Percentiles rank a stretch among this genome's conserved stretches.
Evolutionary conservation across 2,113 vertebrate genomes (phyloP).

Genomic region (Bagarius yarrelli): DNA sequence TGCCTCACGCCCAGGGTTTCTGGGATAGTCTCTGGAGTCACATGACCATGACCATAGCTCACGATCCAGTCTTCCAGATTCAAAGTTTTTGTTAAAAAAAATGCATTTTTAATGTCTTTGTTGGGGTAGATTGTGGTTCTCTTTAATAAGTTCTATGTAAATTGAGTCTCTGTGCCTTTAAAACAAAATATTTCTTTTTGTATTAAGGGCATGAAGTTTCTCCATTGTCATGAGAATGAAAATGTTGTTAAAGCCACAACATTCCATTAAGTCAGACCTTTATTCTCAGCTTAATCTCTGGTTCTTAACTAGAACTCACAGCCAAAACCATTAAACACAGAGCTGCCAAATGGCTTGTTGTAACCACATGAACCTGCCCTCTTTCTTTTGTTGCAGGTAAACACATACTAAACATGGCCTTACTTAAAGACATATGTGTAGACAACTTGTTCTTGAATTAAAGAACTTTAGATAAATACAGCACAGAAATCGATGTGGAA

Average conservation of each 20-base stretch:
- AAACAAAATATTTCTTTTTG: neutral
- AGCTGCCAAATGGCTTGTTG: neutral
- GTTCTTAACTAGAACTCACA: neutral
- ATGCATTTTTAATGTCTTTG: no score
- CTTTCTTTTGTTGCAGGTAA: neutral
- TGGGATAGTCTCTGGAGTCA: neutral
- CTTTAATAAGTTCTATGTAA: neutral
- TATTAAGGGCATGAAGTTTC: neutral
- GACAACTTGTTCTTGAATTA: no score
- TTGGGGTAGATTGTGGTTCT: no score
- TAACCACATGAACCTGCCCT: neutral
- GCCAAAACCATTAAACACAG: slow-evolving; percentile 36
- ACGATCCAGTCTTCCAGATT: no score
- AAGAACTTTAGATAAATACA: no score
- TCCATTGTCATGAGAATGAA: slow-evolving; percentile 12
- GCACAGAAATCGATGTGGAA: no score
- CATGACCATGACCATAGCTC: neutral
- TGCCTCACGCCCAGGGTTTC: neutral
- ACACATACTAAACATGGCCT: neutral
- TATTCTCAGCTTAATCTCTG: slow-evolving; percentile 29
- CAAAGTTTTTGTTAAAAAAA: neutral
- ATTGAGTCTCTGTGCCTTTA: neutral
- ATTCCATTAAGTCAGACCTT: slow-evolving; percentile 28
- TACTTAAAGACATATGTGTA: neutral
- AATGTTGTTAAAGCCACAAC: slow-evolving; percentile 5